Evolutionary conservation across 1,140 invertebrate species (phyloP).

Genomic region (Wiebesia pumilae): DNA sequence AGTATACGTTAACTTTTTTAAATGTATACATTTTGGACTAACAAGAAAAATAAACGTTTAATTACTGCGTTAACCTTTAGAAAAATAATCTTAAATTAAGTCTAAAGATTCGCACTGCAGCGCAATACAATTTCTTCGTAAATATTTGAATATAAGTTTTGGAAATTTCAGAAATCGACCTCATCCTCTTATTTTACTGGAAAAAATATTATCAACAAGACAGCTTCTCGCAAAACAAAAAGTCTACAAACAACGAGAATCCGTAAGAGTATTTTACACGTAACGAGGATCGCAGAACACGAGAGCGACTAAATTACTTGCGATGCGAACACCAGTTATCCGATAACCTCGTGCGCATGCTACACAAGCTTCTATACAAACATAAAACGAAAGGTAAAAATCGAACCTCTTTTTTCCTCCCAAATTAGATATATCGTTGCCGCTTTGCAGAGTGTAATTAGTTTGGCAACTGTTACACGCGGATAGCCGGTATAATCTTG

Average conservation of each 20-base stretch:
- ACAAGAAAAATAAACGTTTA: not conserved
- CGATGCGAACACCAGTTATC: not conserved
- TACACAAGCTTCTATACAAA: not conserved
- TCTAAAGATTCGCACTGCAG: not conserved
- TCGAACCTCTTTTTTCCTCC: not conserved
- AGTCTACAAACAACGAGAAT: not conserved
- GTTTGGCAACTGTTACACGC: slow-evolving; percentile 58
- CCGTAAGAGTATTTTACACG: not conserved
- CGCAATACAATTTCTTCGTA: no score
- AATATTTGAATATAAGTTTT: not conserved
- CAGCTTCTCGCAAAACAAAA: not conserved
- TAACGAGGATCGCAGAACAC: not conserved
- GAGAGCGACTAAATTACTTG: not conserved
- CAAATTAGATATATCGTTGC: slow-evolving; percentile 53
- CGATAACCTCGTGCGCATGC: not conserved
- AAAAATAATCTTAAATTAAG: not conserved
- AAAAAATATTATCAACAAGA: not conserved
- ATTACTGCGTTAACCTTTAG: not conserved
- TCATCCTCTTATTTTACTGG: not conserved
- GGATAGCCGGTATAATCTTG: slow-evolving; percentile 48
- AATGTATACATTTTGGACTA: no score
- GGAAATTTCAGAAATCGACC: not conserved
- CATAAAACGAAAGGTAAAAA: not conserved
- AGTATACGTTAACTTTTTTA: no score
- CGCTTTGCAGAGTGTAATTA: slow-evolving; percentile 48